Conservation (phyloP, 2,113 vertebrate genomes). For the Edolisoma coerulescens region DNA sequence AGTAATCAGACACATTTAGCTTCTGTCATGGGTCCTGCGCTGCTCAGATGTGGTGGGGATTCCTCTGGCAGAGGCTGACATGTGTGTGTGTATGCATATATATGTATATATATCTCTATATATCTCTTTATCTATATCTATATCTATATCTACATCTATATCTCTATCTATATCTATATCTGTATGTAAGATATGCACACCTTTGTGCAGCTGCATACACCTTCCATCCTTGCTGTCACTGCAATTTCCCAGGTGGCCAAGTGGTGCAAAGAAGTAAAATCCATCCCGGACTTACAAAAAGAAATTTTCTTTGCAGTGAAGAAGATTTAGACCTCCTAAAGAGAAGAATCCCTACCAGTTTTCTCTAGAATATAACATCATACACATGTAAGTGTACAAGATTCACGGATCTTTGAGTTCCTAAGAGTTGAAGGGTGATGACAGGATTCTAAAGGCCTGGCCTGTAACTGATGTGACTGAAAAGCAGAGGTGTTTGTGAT, state of each 20-base stretch:
- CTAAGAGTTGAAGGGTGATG: background rate
- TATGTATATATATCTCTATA: fast-evolving
- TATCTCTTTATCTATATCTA: no score
- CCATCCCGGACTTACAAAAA: background rate
- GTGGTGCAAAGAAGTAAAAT: background rate
- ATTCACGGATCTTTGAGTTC: background rate
- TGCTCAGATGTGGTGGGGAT: background rate
- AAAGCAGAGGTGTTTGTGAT: background rate
- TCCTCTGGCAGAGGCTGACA: background rate
- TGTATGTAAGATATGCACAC: background rate
- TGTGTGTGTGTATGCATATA: fast-evolving
- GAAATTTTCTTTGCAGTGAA: background rate
- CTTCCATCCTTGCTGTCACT: background rate
- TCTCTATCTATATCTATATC: no score
- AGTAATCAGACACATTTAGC: background rate
- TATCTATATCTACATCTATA: no score
- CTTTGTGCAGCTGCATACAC: background rate
- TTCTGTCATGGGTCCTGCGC: background rate
- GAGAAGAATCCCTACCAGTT: background rate
- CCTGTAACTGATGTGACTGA: background rate
- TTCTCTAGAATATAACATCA: background rate
- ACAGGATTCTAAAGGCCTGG: background rate
- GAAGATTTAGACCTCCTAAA: background rate
- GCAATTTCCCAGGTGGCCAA: background rate
- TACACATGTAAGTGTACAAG: background rate